Evolutionary conservation across 2,888 invertebrate species (phyloP), one percentile per base, ranked within the genome.

Genomic region (Pyrocoelia pectoralis): DNA sequence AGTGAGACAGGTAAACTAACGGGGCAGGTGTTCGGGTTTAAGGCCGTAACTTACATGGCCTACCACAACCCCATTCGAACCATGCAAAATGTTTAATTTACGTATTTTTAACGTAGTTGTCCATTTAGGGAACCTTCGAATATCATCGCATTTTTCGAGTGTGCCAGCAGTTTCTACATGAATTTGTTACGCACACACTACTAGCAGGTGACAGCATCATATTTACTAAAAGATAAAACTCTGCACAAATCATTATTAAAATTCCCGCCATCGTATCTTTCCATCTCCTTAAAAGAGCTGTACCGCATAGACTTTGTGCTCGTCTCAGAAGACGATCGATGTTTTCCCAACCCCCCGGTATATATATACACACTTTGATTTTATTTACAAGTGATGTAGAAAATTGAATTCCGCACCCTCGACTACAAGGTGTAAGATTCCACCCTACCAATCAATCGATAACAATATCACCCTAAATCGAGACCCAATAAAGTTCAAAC

Each of bases 301-400:
- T 53, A 38, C 29, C 24, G 46, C 24, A 18, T 15, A 49, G 57
- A 57, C 52, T 62, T 63, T 63, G 63, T 55, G 63, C 48, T 63
- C 58, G 58, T 58, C 63, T 63, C 58, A 15, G 29, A 59, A 59
- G 74, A 74, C 75, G 75, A 76, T 76, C 71, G 71, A 69, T 67
- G 71, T 70, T 71, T 73, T 72, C 68, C 68, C 65, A 70, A 69
- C 66, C 73, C 70, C 70, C 33, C 33, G 33, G 33, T 33, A 33
- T 33, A 71, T 69, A 46, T 46, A 75, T 76, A 76, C 79, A 75
- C 76, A 76, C 79, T 80, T 75, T 79, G 80, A 81, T 81, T 81
- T 81, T 80, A 81, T 81, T 81, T 80, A 79, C 80, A 80, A 81
- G 79, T 80, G 80, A 81, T 81, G 81, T 81, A 81, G 81, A 81